Evolutionary conservation across 2,888 invertebrate species (phyloP).

Genomic region (Stratiomys singularior): DNA sequence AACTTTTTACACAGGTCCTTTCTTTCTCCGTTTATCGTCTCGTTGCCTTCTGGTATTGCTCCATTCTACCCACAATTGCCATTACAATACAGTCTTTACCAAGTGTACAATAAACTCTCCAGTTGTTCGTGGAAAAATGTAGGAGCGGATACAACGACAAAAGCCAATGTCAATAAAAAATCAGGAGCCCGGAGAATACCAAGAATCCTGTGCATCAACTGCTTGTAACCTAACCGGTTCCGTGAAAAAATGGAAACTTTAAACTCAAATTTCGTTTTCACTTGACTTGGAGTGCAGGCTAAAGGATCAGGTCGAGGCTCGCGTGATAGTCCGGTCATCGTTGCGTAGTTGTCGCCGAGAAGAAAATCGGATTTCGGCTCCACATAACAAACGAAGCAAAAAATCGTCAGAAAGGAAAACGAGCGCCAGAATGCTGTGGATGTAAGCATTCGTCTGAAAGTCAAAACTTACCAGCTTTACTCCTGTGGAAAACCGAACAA

Average conservation of each 20-base stretch:
- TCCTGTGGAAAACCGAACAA: not conserved
- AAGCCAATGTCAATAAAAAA: conserved; percentile 9
- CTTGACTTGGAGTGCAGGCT: not conserved
- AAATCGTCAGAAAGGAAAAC: not conserved
- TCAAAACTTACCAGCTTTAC: not conserved
- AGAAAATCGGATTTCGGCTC: not conserved
- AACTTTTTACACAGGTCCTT: conserved; percentile 1
- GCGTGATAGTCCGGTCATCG: no score
- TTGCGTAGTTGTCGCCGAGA: no score
- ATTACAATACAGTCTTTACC: conserved; percentile 24
- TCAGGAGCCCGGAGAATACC: not conserved
- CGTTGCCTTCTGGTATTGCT: not conserved
- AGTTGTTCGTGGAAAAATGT: conserved; percentile 28
- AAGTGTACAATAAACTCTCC: conserved; percentile 13
- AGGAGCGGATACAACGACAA: not conserved
- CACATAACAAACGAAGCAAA: conserved; percentile 21
- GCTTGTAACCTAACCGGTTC: not conserved
- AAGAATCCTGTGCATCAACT: not conserved
- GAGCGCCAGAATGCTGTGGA: not conserved
- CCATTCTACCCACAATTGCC: conserved; percentile 3
- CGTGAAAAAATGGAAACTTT: no score
- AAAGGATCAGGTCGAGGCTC: not conserved
- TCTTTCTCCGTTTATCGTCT: not conserved
- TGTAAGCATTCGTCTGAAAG: not conserved
- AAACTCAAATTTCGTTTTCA: no score